These are phyloP conservation scores for Rhyacophila evoluta DNA, from an alignment of 2,888 invertebrate genomes.

Conservation along the genomic window DNA sequence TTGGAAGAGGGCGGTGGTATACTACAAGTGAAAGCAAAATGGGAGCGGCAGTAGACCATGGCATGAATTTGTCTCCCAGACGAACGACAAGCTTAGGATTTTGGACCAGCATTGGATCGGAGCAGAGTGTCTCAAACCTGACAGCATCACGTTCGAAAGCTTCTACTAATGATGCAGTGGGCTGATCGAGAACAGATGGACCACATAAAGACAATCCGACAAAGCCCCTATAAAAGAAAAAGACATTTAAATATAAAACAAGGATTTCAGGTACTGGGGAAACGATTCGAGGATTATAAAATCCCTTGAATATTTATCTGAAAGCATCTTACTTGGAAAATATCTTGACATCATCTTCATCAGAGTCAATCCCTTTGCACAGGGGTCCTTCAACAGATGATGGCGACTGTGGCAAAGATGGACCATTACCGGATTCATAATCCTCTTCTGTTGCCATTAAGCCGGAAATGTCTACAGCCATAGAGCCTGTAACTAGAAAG, in stretches of 20 bases:
- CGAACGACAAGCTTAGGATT: slow-evolving; percentile 88
- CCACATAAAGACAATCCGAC: slow-evolving; percentile 86
- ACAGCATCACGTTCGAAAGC: slow-evolving; percentile 58
- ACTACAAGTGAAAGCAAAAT: slow-evolving; percentile 88
- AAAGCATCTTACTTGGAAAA: slow-evolving; percentile 69
- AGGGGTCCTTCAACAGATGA: slow-evolving; percentile 86
- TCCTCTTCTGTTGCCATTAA: slow-evolving; percentile 82
- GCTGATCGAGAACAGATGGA: slow-evolving; percentile 62
- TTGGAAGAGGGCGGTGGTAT: slow-evolving; percentile 87
- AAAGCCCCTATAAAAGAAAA: slow-evolving; percentile 57
- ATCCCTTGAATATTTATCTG: no score
- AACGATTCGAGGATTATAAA: no score
- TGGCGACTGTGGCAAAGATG: slow-evolving; percentile 94
- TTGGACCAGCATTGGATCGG: slow-evolving; percentile 79
- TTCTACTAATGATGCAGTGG: slow-evolving; percentile 63
- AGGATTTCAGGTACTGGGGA: no score
- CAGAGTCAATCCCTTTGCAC: slow-evolving; percentile 83
- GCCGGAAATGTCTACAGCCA: slow-evolving; percentile 62
- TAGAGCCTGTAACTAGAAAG: slow-evolving; percentile 45
- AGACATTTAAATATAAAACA: not conserved
- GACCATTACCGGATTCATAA: slow-evolving; percentile 96
- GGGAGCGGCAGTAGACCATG: slow-evolving; percentile 92
- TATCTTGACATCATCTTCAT: slow-evolving; percentile 82
- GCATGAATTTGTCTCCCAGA: slow-evolving; percentile 89
- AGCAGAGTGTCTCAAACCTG: slow-evolving; percentile 66